These are phyloP conservation scores for Notodonta ziczac DNA, from an alignment of 2,888 invertebrate species.

Conservation along the genomic window DNA sequence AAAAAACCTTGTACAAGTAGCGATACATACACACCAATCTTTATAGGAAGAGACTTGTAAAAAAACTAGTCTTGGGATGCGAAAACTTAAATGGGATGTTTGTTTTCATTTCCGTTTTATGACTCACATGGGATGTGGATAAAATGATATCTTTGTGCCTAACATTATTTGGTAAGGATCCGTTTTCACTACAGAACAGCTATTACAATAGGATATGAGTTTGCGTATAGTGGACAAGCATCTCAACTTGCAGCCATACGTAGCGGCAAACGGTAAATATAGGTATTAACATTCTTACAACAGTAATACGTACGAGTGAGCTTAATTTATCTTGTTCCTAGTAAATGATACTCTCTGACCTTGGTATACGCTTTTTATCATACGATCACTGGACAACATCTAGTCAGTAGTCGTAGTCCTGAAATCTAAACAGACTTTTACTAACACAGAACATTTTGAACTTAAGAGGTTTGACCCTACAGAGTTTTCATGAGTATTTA, in stretches of 20 bases:
- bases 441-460: too few relatives aligned
- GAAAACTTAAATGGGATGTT: not conserved
- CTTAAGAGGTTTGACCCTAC: too few relatives aligned
- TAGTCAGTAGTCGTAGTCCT: too few relatives aligned
- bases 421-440: too few relatives aligned
- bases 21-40: not conserved
- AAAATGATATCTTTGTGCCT: not conserved
- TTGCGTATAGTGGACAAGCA: conserved; percentile 5
- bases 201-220: not conserved
- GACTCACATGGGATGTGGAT: not conserved
- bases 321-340: conserved; percentile 18
- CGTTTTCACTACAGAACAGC: too few relatives aligned
- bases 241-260: conserved; percentile 21
- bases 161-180: not conserved
- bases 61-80: not conserved
- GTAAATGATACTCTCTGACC: conserved; percentile 17
- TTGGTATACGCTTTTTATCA: not conserved
- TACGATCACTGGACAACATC: not conserved
- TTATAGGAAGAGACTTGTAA: not conserved
- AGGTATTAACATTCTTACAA: conserved; percentile 39
- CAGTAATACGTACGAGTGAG: conserved; percentile 19
- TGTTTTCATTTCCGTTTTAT: not conserved
- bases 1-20: conserved; percentile 47
- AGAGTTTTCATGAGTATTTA: too few relatives aligned
- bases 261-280: conserved; percentile 37